phyloP scores from a whole-genome alignment of 2,113 vertebrate genomes.

The Oceanites oceanicus region DNA sequence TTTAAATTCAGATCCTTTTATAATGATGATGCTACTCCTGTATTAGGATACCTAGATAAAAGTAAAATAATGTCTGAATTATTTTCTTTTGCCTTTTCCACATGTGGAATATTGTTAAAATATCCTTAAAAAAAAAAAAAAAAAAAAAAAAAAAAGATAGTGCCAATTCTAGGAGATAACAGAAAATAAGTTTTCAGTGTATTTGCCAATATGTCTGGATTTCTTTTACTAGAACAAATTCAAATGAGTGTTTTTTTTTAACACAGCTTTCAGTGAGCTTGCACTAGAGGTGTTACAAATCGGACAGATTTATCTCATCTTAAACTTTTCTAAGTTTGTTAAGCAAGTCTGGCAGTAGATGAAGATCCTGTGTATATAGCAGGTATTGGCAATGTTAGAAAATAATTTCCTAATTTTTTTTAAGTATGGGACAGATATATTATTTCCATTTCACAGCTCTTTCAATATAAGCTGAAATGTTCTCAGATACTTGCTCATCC shows the following conservation, averaged over 20 bases:
- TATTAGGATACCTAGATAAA: neutral
- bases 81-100: neutral
- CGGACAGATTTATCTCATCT: neutral
- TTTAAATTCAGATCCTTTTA: neutral
- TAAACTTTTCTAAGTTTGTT: neutral
- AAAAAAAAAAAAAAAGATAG: too few relatives aligned
- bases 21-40: neutral
- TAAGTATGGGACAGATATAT: neutral
- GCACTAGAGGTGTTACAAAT: neutral
- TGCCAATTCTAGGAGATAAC: neutral
- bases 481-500: neutral
- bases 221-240: neutral
- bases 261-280: neutral
- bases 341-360: neutral
- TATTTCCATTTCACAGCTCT: neutral
- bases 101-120: neutral
- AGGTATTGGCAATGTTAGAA: neutral
- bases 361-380: neutral
- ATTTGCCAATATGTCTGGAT: neutral
- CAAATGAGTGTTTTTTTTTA: neutral
- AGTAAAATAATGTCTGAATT: neutral
- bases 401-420: neutral
- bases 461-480: neutral
- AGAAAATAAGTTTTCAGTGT: neutral
- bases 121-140: neutral